Evolutionary conservation across 2,113 vertebrate genomes (phyloP), one percentile per base, ranked within the genome.

Genomic region (Todiramphus saurophagus): DNA sequence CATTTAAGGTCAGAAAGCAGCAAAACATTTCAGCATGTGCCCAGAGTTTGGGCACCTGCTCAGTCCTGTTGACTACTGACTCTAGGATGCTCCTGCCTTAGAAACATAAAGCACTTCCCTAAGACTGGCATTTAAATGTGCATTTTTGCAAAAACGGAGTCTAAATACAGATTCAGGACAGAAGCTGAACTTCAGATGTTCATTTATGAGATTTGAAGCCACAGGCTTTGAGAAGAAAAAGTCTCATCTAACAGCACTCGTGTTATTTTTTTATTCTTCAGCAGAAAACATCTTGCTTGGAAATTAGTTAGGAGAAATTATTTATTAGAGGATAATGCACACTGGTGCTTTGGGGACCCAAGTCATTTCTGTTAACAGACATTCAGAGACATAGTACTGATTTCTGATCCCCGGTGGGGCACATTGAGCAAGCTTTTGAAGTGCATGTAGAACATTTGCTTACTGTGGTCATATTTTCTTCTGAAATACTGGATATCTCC

Each of bases 11-110:
- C 93, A 94, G 87, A 94, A 95, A 76, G 66, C 87, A 83, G 70
- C 76, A 90, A 94, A 97, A 66, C 62, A 43, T 86, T 93, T 91
- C 94, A 92, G 80, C 67, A 58, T 95, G 79, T 89, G 92, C 92
- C 83, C 70, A 20, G 62, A 46, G 19, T 28, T n/a, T 17, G 89
- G 91, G 86, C 95, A 97, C 92, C 91, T 96, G 92, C 92, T 96
- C 82, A 14, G 3, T 23, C 46, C 63, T 66, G 16, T 59, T 88
- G 81, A 24, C 50, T 67, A 0, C 66, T 50, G 37, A n/a, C 16
- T 81, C 48, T 17, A 6, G 33, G 73, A 27, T 13, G 24, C 15
- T 67, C 35, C 60, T 35, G 35, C 7, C 15, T 39, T 82, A 27
- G 20, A 53, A 76, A 91, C 59, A 44, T 5, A 55, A 67, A 89